Evolutionary conservation across 2,888 invertebrate species (phyloP), one percentile per base, ranked within the genome.

Genomic region (Campoplex capitator): DNA sequence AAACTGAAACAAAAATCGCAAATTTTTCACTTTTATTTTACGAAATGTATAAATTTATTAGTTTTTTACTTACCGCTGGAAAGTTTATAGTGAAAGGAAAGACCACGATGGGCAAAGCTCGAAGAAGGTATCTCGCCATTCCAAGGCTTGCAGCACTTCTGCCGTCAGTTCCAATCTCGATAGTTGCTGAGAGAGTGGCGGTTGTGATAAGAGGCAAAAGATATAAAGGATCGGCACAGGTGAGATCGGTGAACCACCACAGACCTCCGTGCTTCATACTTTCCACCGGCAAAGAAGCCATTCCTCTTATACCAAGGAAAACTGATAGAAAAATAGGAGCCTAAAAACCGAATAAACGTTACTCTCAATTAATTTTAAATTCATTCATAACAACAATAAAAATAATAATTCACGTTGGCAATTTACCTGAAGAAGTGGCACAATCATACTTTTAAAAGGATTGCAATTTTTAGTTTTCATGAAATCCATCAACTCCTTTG

Each of bases 171-270:
- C 98, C 98, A 38, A 98, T 91, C 96, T 98, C 97, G 79, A 99
- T 96, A 2, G 98, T 98, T 0, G 97, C 94, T 94, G 96, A 97
- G 91, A 99, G 95, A 0, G 99, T 98, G 0, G 96, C 95, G 94
- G 97, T 97, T 0, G 99, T 99, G 75, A 98, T 95, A 0, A 98
- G 8, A 0, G 99, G 99, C 82, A 99, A 95, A 18, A 98, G 89
- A 92, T 97, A 99, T 94, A 96, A 98, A 70, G 99, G 99, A 95
- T 99, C 99, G 3, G 97, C 96, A 13, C 98, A 94, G 0, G 99
- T 98, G 68, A 99, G 95, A 95, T 99, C 99, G 3, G 96, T 95
- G 93, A 99, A 99, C 99, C 99, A 99, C 91, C 96, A 96, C 1
- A 98, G 89, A 0, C 99, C 99, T 48, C 99, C 99, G 0, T 96